A percentile compares a stretch with the other conserved stretches of the same genome.
phyloP scores from a whole-genome alignment of 2,113 vertebrate species.

The Pluvialis apricaria region DNA sequence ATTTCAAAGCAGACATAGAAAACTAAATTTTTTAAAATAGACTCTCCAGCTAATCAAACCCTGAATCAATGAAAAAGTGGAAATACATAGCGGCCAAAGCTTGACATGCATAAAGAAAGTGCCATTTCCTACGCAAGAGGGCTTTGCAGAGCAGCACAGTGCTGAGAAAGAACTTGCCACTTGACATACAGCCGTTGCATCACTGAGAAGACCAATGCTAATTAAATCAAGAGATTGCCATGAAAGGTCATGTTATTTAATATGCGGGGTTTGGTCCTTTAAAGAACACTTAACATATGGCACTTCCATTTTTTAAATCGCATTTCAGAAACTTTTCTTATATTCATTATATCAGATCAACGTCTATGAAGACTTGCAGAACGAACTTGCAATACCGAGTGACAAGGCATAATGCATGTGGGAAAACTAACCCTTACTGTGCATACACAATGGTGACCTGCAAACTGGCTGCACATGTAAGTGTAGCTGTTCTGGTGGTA shows the following conservation, averaged over 20 bases:
- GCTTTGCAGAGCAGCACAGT: neutral
- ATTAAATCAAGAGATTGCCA: conserved; percentile 18
- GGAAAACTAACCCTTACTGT: neutral
- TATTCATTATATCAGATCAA: neutral
- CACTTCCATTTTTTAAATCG: neutral
- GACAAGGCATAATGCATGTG: neutral
- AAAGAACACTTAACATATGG: conserved; percentile 1
- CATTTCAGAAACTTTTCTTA: neutral
- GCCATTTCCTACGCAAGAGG: neutral
- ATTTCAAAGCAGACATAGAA: neutral
- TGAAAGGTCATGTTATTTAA: conserved; percentile 19
- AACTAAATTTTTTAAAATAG: neutral
- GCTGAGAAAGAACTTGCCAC: neutral
- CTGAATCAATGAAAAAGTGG: neutral
- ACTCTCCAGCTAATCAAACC: neutral
- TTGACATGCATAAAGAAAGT: fast-evolving
- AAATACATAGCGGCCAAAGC: fast-evolving
- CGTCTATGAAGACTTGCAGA: neutral
- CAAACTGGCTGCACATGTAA: neutral
- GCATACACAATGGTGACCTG: neutral
- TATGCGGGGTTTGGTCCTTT: neutral
- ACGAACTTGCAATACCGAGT: neutral
- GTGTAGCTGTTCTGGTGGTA: neutral
- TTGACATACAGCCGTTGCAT: neutral
- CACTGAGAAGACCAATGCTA: neutral